phyloP scores from a whole-genome alignment of 1,140 invertebrate species.

The Temnothorax nylanderi region DNA sequence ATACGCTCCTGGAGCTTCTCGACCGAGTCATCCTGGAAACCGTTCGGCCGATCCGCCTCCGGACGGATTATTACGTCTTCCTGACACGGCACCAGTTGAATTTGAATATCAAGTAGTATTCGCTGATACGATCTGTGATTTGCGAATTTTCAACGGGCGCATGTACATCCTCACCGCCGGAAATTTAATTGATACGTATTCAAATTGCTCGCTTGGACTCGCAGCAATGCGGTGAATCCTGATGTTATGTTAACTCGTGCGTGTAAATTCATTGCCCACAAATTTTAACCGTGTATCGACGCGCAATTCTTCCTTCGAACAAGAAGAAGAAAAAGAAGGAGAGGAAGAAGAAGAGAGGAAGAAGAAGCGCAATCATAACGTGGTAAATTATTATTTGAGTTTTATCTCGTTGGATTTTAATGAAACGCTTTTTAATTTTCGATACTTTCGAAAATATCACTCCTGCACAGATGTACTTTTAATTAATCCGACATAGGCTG shows the following conservation, averaged over 20 bases:
- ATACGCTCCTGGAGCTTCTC: slow-evolving; percentile 41
- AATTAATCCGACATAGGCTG: slow-evolving; percentile 20
- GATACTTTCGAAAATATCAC: slow-evolving; percentile 3
- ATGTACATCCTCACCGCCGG: not conserved
- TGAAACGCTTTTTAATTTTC: not conserved
- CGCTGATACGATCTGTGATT: slow-evolving; percentile 30
- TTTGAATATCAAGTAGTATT: slow-evolving; percentile 38
- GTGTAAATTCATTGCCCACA: slow-evolving; percentile 19
- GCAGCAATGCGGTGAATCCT: not conserved
- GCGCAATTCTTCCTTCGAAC: not conserved
- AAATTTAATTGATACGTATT: slow-evolving; percentile 56
- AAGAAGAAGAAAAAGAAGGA: not conserved
- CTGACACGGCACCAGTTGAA: slow-evolving; percentile 38
- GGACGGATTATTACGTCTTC: slow-evolving; percentile 55
- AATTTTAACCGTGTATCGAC: slow-evolving; percentile 2
- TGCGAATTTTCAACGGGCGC: slow-evolving; percentile 39
- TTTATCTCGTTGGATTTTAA: not conserved
- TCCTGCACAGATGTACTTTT: not conserved
- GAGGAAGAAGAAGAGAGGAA: not conserved
- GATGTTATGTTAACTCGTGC: not conserved
- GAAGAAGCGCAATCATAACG: not conserved
- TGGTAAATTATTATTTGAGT: slow-evolving; percentile 17
- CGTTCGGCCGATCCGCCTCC: slow-evolving; percentile 1
- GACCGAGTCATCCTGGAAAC: slow-evolving; percentile 36
- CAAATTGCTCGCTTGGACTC: slow-evolving; percentile 14